These are phyloP conservation scores for Chloroclysta siterata DNA, from an alignment of 2,888 invertebrate genomes.

Conservation along the genomic window DNA sequence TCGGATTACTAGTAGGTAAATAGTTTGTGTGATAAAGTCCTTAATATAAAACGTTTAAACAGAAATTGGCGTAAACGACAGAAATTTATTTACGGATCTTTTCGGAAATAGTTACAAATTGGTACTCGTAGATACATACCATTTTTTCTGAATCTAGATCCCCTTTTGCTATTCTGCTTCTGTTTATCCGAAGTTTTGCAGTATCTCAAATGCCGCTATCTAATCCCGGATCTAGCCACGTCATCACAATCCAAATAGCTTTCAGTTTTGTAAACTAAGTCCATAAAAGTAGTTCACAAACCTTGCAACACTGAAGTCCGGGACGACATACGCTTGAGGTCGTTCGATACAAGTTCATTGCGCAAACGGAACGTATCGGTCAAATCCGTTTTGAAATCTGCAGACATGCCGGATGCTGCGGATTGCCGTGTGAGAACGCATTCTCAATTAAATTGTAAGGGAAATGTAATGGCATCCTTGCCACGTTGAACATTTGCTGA, in stretches of 20 bases:
- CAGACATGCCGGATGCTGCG: conserved; percentile 33
- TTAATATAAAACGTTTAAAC: no score
- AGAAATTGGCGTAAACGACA: no score
- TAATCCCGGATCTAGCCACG: conserved; percentile 4
- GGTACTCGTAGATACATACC: no score
- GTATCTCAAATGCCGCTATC: not conserved
- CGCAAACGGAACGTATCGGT: conserved; percentile 43
- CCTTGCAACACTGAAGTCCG: conserved; percentile 40
- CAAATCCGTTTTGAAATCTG: conserved; percentile 43
- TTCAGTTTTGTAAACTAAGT: conserved; percentile 22
- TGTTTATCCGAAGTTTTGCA: not conserved
- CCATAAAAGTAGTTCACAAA: conserved; percentile 25
- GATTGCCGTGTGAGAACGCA: conserved; percentile 29
- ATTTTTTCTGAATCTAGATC: no score
- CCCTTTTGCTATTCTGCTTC: not conserved
- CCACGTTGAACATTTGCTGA: not conserved
- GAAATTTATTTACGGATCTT: not conserved
- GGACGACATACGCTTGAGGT: conserved; percentile 38
- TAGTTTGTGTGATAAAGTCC: no score
- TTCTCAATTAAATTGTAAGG: conserved; percentile 11
- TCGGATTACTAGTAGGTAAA: no score
- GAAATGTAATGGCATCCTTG: conserved; percentile 12
- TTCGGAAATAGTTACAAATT: no score
- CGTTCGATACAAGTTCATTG: conserved; percentile 39
- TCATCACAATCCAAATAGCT: conserved; percentile 3